Conservation (phyloP, 2,888 invertebrate species). For the Pristionchus fissidentatus region DNA sequence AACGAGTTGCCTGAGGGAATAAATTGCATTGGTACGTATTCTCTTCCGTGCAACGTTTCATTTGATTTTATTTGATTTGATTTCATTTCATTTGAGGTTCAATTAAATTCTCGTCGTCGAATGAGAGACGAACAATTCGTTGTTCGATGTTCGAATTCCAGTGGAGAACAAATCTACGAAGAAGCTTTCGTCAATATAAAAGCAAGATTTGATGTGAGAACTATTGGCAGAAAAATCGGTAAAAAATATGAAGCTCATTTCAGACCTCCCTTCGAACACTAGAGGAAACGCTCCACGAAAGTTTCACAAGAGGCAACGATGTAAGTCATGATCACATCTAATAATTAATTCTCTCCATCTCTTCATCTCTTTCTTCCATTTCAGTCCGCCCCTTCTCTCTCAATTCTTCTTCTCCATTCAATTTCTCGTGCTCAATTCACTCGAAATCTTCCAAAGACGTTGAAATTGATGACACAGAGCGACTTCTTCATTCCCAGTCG, state of each 20-base stretch:
- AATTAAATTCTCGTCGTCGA: conserved; percentile 13
- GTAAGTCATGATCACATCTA: background rate
- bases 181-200: conserved; percentile 37
- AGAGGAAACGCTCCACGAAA: background rate
- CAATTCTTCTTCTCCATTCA: conserved; percentile 10
- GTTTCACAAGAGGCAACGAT: background rate
- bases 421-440: conserved; percentile 30
- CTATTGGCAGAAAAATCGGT: background rate
- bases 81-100: conserved; percentile 2
- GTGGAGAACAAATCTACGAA: conserved; percentile 21
- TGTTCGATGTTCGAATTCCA: conserved; percentile 21
- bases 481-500: conserved; percentile 42
- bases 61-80: background rate
- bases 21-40: background rate
- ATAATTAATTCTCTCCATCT: background rate
- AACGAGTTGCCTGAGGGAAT: no score
- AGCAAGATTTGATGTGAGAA: background rate
- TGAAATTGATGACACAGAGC: conserved; percentile 12
- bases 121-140: conserved; percentile 35
- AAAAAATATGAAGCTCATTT: background rate
- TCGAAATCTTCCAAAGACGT: conserved; percentile 8
- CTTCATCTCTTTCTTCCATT: background rate
- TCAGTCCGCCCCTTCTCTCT: conserved; percentile 17
- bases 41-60: background rate
- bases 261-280: background rate